phyloP scores from a whole-genome alignment of 2,113 vertebrate genomes.

The Tringa solitaria region DNA sequence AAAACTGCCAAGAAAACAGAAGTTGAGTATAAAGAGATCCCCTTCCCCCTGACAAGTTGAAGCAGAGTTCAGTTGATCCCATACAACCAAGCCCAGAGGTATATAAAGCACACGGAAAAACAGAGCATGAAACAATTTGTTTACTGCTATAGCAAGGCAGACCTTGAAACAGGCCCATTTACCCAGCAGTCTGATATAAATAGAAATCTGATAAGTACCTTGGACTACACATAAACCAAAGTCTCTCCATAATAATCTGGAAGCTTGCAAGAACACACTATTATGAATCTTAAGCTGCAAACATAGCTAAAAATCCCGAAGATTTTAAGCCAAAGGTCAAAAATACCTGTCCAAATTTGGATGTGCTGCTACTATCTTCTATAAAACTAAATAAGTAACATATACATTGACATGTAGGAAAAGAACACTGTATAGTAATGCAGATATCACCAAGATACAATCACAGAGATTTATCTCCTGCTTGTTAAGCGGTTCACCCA shows the following conservation, averaged over 20 bases:
- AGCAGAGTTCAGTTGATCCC: background rate
- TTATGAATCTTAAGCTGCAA: background rate
- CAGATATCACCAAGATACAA: background rate
- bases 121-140: background rate
- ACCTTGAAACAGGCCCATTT: background rate
- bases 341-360: background rate
- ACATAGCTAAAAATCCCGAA: background rate
- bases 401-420: background rate
- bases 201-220: background rate
- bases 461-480: background rate
- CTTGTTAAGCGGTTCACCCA: background rate
- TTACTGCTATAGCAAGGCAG: background rate
- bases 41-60: background rate
- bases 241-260: background rate
- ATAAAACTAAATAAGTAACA: background rate
- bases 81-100: background rate
- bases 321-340: background rate
- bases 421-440: background rate
- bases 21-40: background rate
- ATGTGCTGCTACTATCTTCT: background rate
- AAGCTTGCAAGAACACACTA: background rate
- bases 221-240: background rate
- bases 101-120: background rate
- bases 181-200: background rate
- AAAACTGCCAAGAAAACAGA: slow-evolving; percentile 72